Evolutionary conservation across 2,113 vertebrate genomes (phyloP).

Genomic region (Podarcis raffonei): DNA sequence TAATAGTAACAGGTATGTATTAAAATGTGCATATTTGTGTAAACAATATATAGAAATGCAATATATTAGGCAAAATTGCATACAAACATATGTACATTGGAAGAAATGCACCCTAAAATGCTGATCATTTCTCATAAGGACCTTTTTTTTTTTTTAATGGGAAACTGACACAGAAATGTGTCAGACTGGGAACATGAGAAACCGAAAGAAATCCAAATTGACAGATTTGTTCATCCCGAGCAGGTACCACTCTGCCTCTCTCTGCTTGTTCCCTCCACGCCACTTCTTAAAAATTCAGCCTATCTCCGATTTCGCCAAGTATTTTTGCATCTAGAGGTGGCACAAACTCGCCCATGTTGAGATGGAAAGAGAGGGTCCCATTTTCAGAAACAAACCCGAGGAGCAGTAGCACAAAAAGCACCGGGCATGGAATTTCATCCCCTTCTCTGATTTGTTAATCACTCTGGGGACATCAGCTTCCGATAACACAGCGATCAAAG

Average conservation of each 20-base stretch:
- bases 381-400: conserved; percentile 7
- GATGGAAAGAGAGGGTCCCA: conserved; percentile 5
- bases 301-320: neutral
- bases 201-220: too few relatives aligned
- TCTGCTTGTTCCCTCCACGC: neutral
- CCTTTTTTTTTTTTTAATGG: too few relatives aligned
- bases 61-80: too few relatives aligned
- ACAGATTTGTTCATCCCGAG: too few relatives aligned
- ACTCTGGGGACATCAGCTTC: conserved; percentile 25
- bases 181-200: too few relatives aligned
- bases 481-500: neutral
- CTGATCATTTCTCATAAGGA: too few relatives aligned
- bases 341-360: neutral
- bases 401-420: neutral
- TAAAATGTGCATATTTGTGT: too few relatives aligned
- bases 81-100: too few relatives aligned
- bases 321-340: neutral
- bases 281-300: neutral
- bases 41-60: too few relatives aligned
- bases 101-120: too few relatives aligned
- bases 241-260: neutral
- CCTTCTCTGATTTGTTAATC: accelerated
- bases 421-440: neutral
- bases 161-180: too few relatives aligned
- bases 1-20: too few relatives aligned